Percentiles rank a stretch among this genome's conserved stretches.
Evolutionary conservation across 37 sponge, comb jelly and placozoan genomes (phyloP).

Genomic region (Corticium candelabrum): DNA sequence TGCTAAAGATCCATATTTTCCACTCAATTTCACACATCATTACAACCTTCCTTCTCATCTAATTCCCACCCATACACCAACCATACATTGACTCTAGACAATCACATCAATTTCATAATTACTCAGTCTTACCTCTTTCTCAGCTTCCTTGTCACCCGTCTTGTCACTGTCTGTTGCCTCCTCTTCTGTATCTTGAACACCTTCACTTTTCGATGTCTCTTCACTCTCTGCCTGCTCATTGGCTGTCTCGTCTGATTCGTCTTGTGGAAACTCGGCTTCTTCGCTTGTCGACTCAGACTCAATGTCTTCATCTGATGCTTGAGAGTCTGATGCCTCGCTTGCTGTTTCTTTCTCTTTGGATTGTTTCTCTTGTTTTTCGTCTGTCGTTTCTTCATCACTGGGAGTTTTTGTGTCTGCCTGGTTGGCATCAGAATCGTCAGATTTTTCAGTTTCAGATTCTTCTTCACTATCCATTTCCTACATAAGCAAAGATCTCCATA

Average conservation of each 20-base stretch:
- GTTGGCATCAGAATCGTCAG: neutral
- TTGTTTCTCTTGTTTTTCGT: slow-evolving; percentile 10
- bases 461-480: slow-evolving; percentile 1
- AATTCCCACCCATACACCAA: too few species aligned
- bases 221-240: neutral
- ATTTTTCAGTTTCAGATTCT: neutral
- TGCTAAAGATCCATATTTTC: too few species aligned
- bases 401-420: neutral
- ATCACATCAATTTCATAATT: too few species aligned
- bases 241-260: neutral
- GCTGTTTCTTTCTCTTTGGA: neutral
- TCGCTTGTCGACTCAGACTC: neutral
- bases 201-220: slow-evolving; percentile 11
- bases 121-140: too few species aligned
- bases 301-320: neutral
- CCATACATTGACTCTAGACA: too few species aligned
- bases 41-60: too few species aligned
- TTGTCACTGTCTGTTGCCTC: too few species aligned
- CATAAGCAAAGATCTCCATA: neutral
- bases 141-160: too few species aligned
- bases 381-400: slow-evolving; percentile 9
- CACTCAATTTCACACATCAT: too few species aligned
- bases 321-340: neutral
- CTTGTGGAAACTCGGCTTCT: neutral
- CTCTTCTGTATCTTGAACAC: neutral